A percentile compares a stretch with the other conserved stretches of the same genome.
phyloP scores from a whole-genome alignment of 2,888 invertebrate genomes.

The Yponomeuta plumbellus region DNA sequence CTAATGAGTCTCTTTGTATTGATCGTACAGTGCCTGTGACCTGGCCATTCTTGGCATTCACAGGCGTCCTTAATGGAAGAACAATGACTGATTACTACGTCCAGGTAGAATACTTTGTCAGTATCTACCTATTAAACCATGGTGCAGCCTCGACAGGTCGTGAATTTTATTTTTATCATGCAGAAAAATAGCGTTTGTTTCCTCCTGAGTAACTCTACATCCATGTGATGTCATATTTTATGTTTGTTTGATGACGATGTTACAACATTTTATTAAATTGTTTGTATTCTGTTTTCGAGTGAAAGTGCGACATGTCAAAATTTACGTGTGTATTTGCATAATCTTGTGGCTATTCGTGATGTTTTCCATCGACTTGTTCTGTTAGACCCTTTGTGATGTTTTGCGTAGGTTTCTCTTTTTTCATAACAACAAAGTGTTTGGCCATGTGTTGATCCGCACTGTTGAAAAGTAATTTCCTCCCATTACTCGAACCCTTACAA shows the following conservation, averaged over 20 bases:
- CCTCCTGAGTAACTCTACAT: neutral
- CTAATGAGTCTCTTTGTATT: conserved; percentile 12
- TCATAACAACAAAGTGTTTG: neutral
- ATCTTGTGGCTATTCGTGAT: neutral
- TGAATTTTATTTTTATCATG: neutral
- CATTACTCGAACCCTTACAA: neutral
- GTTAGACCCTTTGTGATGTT: neutral
- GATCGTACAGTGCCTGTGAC: neutral
- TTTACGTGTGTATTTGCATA: neutral
- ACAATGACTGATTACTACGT: conserved; percentile 5
- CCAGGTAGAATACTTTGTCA: conserved; percentile 4
- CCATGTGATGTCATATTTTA: neutral
- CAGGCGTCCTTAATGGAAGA: conserved; percentile 3
- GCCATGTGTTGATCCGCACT: too few relatives aligned
- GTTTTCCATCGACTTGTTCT: neutral
- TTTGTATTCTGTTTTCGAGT: neutral
- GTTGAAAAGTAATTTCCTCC: too few relatives aligned
- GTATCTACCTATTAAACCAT: neutral
- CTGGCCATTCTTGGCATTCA: conserved; percentile 5
- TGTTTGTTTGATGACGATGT: neutral
- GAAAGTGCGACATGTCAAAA: neutral
- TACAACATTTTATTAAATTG: neutral
- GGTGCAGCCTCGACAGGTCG: neutral
- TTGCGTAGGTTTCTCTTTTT: neutral
- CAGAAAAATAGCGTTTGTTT: neutral